Conservation (phyloP, 1,140 invertebrate genomes). For the Lasioglossum baleicum region DNA sequence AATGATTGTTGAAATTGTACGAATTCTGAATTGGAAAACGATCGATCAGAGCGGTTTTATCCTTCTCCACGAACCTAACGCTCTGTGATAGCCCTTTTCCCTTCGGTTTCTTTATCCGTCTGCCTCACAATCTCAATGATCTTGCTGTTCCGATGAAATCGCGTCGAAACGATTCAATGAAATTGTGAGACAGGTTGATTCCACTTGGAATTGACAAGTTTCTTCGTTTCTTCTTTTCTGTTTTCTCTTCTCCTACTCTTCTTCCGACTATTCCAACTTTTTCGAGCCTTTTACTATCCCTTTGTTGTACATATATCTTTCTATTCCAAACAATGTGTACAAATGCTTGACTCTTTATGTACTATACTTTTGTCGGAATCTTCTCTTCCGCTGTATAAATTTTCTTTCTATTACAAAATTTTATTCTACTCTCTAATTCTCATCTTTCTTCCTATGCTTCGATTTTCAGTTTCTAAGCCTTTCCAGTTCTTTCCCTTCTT, state of each 20-base stretch:
- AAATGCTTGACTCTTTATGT: constrained; percentile 12
- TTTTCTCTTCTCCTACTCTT: constrained; percentile 25
- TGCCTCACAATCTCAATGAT: constrained; percentile 13
- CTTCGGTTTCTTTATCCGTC: not conserved
- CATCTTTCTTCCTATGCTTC: not conserved
- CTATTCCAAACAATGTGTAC: constrained; percentile 21
- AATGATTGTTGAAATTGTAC: not conserved
- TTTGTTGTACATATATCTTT: not conserved
- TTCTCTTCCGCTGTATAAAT: constrained; percentile 15
- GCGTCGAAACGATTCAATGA: not conserved
- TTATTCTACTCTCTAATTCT: not conserved
- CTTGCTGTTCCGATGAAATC: constrained; percentile 4
- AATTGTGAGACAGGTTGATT: too few relatives aligned
- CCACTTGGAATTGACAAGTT: not conserved
- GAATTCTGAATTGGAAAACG: constrained; percentile 26
- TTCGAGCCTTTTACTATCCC: not conserved
- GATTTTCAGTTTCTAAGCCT: not conserved
- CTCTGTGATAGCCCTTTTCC: constrained; percentile 55
- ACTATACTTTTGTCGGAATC: constrained; percentile 4
- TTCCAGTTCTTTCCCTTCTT: not conserved
- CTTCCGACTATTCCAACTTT: constrained; percentile 6
- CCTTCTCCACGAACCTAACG: constrained; percentile 50
- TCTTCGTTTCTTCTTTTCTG: not conserved
- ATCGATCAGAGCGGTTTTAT: constrained; percentile 24
- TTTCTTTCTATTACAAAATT: not conserved